A percentile compares a stretch with the other conserved stretches of the same genome.
These are phyloP conservation scores for Thyatira batis DNA, from an alignment of 2,888 invertebrate species.

Conservation along the genomic window DNA sequence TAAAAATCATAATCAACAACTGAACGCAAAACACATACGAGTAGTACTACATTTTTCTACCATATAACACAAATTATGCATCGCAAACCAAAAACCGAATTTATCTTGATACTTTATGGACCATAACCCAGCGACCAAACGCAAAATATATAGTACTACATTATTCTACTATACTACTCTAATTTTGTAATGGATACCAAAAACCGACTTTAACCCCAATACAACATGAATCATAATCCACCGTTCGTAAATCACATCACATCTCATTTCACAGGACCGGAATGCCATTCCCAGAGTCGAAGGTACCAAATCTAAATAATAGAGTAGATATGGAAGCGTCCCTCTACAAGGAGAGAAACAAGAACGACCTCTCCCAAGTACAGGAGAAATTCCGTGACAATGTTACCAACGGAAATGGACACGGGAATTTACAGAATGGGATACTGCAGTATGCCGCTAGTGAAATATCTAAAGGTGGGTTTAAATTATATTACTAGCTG, in stretches of 20 bases:
- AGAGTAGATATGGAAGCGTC: conserved; percentile 71
- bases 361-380: conserved; percentile 77
- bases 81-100: too few relatives aligned
- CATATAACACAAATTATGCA: too few relatives aligned
- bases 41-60: too few relatives aligned
- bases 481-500: conserved; percentile 41
- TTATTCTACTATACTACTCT: too few relatives aligned
- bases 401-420: conserved; percentile 60
- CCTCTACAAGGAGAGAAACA: conserved; percentile 64
- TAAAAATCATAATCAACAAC: too few relatives aligned
- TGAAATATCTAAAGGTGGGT: conserved; percentile 84
- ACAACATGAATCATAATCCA: too few relatives aligned
- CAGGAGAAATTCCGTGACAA: conserved; percentile 61
- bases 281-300: conserved; percentile 85
- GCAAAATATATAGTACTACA: too few relatives aligned
- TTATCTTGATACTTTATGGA: too few relatives aligned
- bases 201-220: too few relatives aligned
- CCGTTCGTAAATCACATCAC: background rate
- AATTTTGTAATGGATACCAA: too few relatives aligned
- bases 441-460: conserved; percentile 82
- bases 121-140: too few relatives aligned
- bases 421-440: conserved; percentile 70
- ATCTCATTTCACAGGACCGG: conserved; percentile 75
- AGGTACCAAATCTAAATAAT: conserved; percentile 80
- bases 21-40: too few relatives aligned